Percentiles rank a stretch among this genome's conserved stretches.
Evolutionary conservation across 2,888 invertebrate species (phyloP).

Genomic region (Callimorpha dominula): DNA sequence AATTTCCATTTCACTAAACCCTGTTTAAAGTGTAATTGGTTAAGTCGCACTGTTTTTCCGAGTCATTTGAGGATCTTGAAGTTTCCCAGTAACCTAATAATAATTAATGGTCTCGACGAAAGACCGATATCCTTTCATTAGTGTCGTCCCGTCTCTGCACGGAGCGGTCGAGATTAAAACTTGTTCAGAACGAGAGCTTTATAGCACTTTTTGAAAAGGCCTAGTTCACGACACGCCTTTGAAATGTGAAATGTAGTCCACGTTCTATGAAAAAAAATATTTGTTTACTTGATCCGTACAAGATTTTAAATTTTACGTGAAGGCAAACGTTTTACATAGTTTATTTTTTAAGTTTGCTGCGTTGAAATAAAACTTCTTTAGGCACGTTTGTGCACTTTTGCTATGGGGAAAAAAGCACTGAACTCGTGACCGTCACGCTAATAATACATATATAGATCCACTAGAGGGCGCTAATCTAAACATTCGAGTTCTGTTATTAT

Average conservation of each 20-base stretch:
- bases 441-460: too few relatives aligned
- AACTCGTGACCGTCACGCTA: too few relatives aligned
- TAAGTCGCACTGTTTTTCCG: constrained; percentile 78
- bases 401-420: too few relatives aligned
- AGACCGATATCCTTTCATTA: constrained; percentile 86
- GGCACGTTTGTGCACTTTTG: too few relatives aligned
- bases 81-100: constrained; percentile 81
- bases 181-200: constrained; percentile 73
- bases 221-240: constrained; percentile 67
- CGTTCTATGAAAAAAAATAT: constrained; percentile 60
- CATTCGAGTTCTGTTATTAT: too few relatives aligned
- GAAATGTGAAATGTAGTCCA: constrained; percentile 66
- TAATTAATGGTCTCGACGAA: constrained; percentile 84
- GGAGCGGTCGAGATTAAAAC: constrained; percentile 82
- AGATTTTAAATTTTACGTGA: constrained; percentile 33
- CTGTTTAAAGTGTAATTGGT: constrained; percentile 75
- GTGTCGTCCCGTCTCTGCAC: constrained; percentile 72
- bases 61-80: constrained; percentile 78
- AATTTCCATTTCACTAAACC: constrained; percentile 61
- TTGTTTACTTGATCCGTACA: constrained; percentile 51
- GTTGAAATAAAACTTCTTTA: neutral
- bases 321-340: constrained; percentile 15
- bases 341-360: constrained; percentile 20
- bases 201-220: constrained; percentile 70
- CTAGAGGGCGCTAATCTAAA: too few relatives aligned